These are phyloP conservation scores for Liopterus haemorrhoidalis DNA, from an alignment of 2,888 invertebrate genomes.

Conservation along the genomic window DNA sequence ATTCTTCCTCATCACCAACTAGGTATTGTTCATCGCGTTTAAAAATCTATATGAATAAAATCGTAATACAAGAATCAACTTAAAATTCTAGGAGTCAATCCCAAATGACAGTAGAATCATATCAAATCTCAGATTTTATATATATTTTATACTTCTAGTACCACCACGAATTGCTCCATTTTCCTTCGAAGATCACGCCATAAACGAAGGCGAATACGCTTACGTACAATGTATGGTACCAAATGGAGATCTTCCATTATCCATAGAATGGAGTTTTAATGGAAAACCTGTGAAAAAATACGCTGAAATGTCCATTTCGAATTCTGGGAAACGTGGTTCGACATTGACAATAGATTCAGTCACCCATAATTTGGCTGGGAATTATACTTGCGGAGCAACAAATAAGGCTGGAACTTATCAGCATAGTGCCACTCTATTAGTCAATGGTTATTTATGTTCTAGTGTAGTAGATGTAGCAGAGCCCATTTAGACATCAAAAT, in stretches of 20 bases:
- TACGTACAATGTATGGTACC: slow-evolving; percentile 58
- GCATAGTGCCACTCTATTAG: slow-evolving; percentile 50
- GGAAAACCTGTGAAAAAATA: slow-evolving; percentile 39
- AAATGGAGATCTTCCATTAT: slow-evolving; percentile 60
- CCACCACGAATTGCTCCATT: slow-evolving; percentile 62
- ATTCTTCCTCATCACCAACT: too few species aligned
- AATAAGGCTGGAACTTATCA: slow-evolving; percentile 39
- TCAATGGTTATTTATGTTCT: slow-evolving; percentile 55
- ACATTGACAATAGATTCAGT: slow-evolving; percentile 62
- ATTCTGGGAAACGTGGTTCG: slow-evolving; percentile 47
- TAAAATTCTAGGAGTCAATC: too few species aligned
- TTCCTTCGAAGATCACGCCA: slow-evolving; percentile 57
- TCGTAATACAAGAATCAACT: too few species aligned
- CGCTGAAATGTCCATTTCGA: slow-evolving; percentile 37
- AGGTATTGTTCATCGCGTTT: too few species aligned
- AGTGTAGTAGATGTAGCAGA: too few species aligned
- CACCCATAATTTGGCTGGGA: slow-evolving; percentile 63
- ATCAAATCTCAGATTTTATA: too few species aligned
- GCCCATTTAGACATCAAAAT: too few species aligned
- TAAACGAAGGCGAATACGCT: slow-evolving; percentile 56
- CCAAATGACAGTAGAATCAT: too few species aligned
- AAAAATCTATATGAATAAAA: too few species aligned
- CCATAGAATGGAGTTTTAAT: slow-evolving; percentile 58
- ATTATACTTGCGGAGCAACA: slow-evolving; percentile 66
- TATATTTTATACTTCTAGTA: slow-evolving; percentile 45